A percentile compares a stretch with the other conserved stretches of the same genome.
These are phyloP conservation scores for Meleagris gallopavo DNA, from an alignment of 2,113 vertebrate genomes.

Conservation along the genomic window DNA sequence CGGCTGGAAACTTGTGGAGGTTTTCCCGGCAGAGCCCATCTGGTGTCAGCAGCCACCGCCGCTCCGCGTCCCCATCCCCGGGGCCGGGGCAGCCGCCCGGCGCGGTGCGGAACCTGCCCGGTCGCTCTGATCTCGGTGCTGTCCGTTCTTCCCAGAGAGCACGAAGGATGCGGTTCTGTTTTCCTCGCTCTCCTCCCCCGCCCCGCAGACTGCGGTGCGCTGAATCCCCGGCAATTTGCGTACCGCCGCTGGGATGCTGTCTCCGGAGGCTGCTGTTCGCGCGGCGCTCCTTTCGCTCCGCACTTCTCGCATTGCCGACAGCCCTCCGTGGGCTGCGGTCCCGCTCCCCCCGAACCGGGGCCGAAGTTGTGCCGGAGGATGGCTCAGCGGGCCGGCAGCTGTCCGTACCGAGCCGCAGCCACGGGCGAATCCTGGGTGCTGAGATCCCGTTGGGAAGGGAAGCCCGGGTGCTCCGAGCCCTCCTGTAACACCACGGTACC, in stretches of 20 bases:
- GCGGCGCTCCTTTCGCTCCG: not conserved
- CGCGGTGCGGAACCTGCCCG: no score
- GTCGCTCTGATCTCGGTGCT: not conserved
- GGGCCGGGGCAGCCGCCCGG: not conserved
- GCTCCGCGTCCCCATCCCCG: no score
- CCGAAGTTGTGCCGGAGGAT: not conserved
- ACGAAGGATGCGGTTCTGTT: accelerated
- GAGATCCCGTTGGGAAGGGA: not conserved
- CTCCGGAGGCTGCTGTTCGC: not conserved
- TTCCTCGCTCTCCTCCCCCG: not conserved
- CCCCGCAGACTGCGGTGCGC: not conserved
- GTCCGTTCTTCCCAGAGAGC: accelerated
- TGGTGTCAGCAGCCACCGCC: not conserved
- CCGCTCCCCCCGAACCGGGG: not conserved
- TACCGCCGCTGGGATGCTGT: accelerated
- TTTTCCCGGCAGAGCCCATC: not conserved
- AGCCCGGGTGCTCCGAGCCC: not conserved
- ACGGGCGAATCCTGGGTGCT: not conserved
- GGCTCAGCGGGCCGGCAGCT: not conserved
- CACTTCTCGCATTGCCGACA: not conserved
- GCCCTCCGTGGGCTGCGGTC: not conserved
- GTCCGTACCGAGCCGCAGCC: accelerated
- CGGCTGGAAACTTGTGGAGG: not conserved
- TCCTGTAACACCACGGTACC: not conserved
- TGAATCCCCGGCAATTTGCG: accelerated